Evolutionary conservation across 2,113 vertebrate genomes (phyloP).

Genomic region (Tragelaphus strepsiceros): DNA sequence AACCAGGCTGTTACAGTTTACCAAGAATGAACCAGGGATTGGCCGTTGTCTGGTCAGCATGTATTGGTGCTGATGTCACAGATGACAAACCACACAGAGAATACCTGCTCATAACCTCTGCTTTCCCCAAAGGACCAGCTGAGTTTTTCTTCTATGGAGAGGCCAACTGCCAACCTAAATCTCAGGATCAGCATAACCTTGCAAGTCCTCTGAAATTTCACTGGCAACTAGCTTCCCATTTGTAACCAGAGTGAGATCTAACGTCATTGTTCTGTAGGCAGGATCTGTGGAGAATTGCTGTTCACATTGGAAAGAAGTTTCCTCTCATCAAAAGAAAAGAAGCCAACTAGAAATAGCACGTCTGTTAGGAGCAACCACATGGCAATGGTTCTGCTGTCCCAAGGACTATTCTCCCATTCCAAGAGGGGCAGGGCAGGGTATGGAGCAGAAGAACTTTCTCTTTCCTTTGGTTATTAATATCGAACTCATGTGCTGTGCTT

Average conservation of each 20-base stretch:
- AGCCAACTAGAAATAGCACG: conserved; percentile 64
- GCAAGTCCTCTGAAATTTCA: not conserved
- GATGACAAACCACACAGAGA: not conserved
- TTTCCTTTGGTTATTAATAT: not conserved
- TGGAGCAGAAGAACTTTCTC: not conserved
- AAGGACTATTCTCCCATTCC: not conserved
- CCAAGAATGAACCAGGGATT: not conserved
- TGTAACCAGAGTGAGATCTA: conserved; percentile 43
- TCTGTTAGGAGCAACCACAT: conserved; percentile 23
- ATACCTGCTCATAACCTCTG: not conserved
- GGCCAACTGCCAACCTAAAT: conserved; percentile 8
- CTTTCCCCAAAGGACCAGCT: not conserved
- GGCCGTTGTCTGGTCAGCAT: not conserved
- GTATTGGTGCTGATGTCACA: not conserved
- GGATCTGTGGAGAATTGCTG: conserved; percentile 66
- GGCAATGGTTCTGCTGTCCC: conserved; percentile 17
- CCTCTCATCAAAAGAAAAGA: conserved; percentile 78
- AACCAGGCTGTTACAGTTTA: not conserved
- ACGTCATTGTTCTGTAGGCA: not conserved
- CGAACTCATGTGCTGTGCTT: not conserved
- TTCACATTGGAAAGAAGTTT: conserved; percentile 57
- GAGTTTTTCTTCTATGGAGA: not conserved
- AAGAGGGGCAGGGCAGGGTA: not conserved
- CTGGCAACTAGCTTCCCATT: not conserved
- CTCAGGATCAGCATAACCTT: conserved; percentile 36